Conservation (phyloP, 92 coral and sea anemone species). For the Palythoa grandiflora region DNA sequence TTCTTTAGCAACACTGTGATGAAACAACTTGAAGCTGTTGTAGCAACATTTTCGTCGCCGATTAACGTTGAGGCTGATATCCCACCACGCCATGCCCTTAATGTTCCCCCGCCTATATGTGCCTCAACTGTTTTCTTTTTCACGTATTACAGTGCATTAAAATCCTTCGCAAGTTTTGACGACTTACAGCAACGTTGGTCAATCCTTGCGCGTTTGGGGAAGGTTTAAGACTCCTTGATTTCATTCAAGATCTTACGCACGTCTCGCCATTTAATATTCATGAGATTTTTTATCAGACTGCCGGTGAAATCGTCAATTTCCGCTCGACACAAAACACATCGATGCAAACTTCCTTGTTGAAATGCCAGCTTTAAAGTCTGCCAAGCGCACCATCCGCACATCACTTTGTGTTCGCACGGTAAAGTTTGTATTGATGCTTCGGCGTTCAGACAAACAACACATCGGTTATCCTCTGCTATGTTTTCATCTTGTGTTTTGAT, state of each 20-base stretch:
- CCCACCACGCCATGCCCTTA: too few relatives aligned
- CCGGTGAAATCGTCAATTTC: conserved; percentile 93
- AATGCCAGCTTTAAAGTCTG: conserved; percentile 84
- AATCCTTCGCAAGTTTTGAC: neutral
- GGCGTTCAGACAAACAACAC: conserved; percentile 86
- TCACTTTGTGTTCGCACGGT: conserved; percentile 89
- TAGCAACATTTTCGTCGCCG: too few relatives aligned
- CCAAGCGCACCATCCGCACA: conserved; percentile 98
- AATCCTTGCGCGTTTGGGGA: neutral
- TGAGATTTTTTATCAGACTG: conserved; percentile 79
- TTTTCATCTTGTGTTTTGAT: conserved; percentile 29
- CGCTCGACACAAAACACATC: conserved; percentile 90
- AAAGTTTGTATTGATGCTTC: conserved; percentile 87
- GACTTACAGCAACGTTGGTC: neutral
- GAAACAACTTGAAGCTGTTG: too few relatives aligned
- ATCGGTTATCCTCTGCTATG: conserved; percentile 62
- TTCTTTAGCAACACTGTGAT: too few relatives aligned
- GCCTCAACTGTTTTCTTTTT: too few relatives aligned
- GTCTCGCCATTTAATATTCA: conserved; percentile 89
- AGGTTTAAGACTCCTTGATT: conserved; percentile 50
- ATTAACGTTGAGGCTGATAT: too few relatives aligned
- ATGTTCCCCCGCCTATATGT: too few relatives aligned
- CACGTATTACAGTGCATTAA: too few relatives aligned
- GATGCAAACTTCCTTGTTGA: conserved; percentile 70
- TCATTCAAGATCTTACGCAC: conserved; percentile 87